Base-by-base conservation (phyloP, 2,113 vertebrate species). In the Hucho hucho region DNA sequence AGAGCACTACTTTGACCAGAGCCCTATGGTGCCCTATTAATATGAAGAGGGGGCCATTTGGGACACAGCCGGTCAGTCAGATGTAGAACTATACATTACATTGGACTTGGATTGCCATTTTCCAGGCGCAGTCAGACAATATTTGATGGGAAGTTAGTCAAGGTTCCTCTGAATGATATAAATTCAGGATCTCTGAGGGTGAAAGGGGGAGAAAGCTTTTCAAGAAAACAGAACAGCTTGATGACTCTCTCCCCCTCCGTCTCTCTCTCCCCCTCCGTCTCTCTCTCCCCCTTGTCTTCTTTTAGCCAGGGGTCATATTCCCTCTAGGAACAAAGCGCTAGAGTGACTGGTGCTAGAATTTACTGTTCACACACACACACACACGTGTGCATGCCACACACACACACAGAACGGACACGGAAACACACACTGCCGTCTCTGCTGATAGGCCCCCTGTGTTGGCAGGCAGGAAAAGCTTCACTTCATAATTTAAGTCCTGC, bases 331-430 rank as follows among this genome's bases (percentile, higher is more conserved):
- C 89, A 88, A 90, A 93, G 86, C 75, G 83, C 86, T 79, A 81
- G 86, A 87, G 84, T 85, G 88, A 89, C 88, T 90, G 90, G 86
- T 90, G 85, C 87, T 88, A 86, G 59, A 90, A 90, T 90, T 90
- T 86, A 87, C 87, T 82, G 88, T 83, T 87, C 37, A 2, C 37
- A 43, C 37, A 9, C 32, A 37, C 32, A 37, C 32, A 43, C 37
- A 43, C 37, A 11, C 37, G 1, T 84, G 78, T 88, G 14, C 4
- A 16, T 16, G 47, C 47, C 9, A 53, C 49, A 18, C 12, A 53
- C 49, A 18, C 12, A 49, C 49, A 13, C 49, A 18, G 14, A 53
- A 53, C 14, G 16, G 13, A 53, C 49, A 53, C 49, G 16, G 85
- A 79, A 87, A 81, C 74, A 72, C 77, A 83, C 76, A 87, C 79